Evolutionary conservation across 2,888 invertebrate genomes (phyloP).

Genomic region (Tortricodes alternella): DNA sequence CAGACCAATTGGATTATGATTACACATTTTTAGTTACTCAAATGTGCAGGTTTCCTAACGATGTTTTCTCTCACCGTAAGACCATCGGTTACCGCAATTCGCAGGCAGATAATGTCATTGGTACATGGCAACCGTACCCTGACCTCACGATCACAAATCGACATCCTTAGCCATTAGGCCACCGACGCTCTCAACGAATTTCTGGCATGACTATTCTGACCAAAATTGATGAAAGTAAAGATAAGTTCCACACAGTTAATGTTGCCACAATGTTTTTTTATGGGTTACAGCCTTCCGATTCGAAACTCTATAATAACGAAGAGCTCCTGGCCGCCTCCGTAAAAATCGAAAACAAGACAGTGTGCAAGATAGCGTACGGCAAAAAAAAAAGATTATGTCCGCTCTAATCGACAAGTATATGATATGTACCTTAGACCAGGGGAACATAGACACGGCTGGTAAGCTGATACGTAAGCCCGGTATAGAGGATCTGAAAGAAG

Average conservation of each 20-base stretch:
- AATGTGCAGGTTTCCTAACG: no score
- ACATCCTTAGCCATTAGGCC: no score
- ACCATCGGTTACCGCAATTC: no score
- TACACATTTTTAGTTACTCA: no score
- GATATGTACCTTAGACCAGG: slow-evolving; percentile 46
- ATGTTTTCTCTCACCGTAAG: no score
- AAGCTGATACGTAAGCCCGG: slow-evolving; percentile 5
- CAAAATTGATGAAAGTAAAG: not conserved
- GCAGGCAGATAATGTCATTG: no score
- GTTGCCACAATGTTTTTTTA: not conserved
- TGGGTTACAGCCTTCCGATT: slow-evolving; percentile 41
- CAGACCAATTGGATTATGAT: no score
- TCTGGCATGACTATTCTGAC: no score
- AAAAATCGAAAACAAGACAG: slow-evolving; percentile 37
- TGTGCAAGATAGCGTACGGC: slow-evolving; percentile 41
- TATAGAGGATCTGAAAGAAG: not conserved
- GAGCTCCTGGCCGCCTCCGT: slow-evolving; percentile 39
- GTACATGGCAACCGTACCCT: no score
- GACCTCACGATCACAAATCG: no score
- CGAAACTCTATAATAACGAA: slow-evolving; percentile 37
- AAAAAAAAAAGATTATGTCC: slow-evolving; percentile 33
- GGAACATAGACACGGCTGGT: slow-evolving; percentile 39
- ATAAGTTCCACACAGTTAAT: not conserved
- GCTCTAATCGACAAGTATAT: slow-evolving; percentile 45
- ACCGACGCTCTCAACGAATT: no score